Evolutionary conservation across 2,888 invertebrate species (phyloP).

Genomic region (Meganola albula): DNA sequence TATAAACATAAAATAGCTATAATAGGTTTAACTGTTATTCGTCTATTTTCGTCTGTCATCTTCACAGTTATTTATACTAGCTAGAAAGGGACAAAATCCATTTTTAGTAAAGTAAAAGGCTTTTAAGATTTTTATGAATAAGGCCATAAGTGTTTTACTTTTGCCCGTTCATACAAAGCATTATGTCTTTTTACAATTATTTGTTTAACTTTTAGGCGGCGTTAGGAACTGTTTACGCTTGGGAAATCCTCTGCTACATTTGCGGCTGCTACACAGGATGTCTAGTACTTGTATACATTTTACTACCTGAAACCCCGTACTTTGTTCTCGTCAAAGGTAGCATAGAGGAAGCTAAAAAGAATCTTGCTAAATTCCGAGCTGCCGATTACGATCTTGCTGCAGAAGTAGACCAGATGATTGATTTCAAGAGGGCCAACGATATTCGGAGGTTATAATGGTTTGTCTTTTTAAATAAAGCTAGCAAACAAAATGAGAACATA

Average conservation of each 20-base stretch:
- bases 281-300: constrained; percentile 25
- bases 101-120: no score
- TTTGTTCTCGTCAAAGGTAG: constrained; percentile 35
- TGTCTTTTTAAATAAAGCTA: no score
- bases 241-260: constrained; percentile 36
- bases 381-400: constrained; percentile 30
- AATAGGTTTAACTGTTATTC: no score
- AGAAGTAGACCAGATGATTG: constrained; percentile 42
- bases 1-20: no score
- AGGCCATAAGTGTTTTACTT: no score
- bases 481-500: no score
- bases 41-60: no score
- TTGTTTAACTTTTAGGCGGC: constrained; percentile 33
- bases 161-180: no score
- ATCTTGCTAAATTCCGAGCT: constrained; percentile 38
- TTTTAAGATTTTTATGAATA: no score
- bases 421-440: constrained; percentile 44
- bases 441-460: constrained; percentile 40
- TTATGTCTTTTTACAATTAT: no score
- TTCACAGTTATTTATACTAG: no score
- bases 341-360: constrained; percentile 21
- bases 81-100: no score
- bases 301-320: constrained; percentile 49
- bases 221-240: constrained; percentile 35
- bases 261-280: constrained; percentile 24